Evolutionary conservation across 2,888 invertebrate species (phyloP).

Genomic region (Herminia tarsipennalis): DNA sequence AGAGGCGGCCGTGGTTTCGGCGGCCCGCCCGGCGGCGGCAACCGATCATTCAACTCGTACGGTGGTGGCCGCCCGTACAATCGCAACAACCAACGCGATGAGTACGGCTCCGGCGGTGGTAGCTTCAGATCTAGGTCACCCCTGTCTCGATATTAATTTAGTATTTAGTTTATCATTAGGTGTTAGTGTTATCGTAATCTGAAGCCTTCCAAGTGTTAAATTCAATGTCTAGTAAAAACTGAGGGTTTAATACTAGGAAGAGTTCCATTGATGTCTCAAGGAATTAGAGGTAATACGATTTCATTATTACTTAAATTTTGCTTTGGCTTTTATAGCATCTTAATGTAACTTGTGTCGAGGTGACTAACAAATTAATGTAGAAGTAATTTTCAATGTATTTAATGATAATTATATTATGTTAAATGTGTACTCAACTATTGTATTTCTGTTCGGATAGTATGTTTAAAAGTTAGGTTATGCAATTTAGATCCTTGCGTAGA

Average conservation of each 20-base stretch:
- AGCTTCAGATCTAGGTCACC: conserved; percentile 84
- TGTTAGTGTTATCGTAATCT: conserved; percentile 84
- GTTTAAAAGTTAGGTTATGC: too few relatives aligned
- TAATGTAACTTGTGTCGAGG: conserved; percentile 33
- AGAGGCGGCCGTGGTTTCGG: conserved; percentile 83
- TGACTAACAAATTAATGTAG: not conserved
- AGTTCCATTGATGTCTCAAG: conserved; percentile 71
- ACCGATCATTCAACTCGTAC: conserved; percentile 84
- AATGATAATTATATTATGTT: too few relatives aligned
- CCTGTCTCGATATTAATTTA: conserved; percentile 80
- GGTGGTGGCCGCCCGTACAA: conserved; percentile 78
- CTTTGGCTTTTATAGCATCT: conserved; percentile 16
- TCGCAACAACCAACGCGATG: conserved; percentile 73
- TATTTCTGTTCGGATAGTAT: too few relatives aligned
- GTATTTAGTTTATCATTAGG: conserved; percentile 76
- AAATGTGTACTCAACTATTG: too few relatives aligned
- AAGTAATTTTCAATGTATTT: conserved; percentile 4
- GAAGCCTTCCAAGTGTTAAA: conserved; percentile 85
- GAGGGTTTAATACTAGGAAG: conserved; percentile 81
- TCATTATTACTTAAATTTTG: conserved; percentile 37
- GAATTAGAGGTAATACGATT: conserved; percentile 73
- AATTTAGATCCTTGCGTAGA: too few relatives aligned
- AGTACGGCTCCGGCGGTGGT: conserved; percentile 77
- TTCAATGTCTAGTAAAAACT: conserved; percentile 76
- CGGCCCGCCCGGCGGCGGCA: conserved; percentile 80